These are phyloP conservation scores for Argyresthia albistria DNA, from an alignment of 2,888 invertebrate genomes.

Conservation along the genomic window DNA sequence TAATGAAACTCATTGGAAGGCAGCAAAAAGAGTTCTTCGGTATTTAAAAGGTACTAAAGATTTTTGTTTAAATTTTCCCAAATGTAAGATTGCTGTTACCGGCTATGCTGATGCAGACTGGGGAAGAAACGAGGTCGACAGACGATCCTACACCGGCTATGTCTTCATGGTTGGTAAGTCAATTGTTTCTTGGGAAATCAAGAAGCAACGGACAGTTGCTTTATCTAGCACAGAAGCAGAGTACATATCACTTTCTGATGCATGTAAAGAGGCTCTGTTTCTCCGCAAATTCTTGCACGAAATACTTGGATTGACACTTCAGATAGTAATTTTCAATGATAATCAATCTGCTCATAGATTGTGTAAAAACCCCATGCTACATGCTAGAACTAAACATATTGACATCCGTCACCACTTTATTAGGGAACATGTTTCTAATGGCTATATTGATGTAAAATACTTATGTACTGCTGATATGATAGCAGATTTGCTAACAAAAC, in stretches of 20 bases:
- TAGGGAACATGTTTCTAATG: neutral
- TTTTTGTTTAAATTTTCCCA: constrained; percentile 10
- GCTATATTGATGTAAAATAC: neutral
- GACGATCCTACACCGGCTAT: constrained; percentile 18
- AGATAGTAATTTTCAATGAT: constrained; percentile 1
- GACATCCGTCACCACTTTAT: constrained; percentile 4
- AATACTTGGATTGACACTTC: neutral
- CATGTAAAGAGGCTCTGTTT: constrained; percentile 14
- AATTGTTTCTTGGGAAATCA: constrained; percentile 19
- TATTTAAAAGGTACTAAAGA: constrained; percentile 12
- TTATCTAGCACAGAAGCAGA: constrained; percentile 25
- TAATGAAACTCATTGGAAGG: neutral
- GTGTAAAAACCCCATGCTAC: neutral
- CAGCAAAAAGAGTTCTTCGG: neutral
- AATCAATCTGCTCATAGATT: neutral
- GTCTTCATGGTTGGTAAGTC: constrained; percentile 14
- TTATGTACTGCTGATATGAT: constrained; percentile 1
- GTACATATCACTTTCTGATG: constrained; percentile 20
- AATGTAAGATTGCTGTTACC: constrained; percentile 4
- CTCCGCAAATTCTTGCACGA: neutral
- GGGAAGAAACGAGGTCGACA: constrained; percentile 13
- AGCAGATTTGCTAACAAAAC: constrained; percentile 4
- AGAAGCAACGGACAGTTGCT: constrained; percentile 17
- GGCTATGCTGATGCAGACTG: constrained; percentile 18
- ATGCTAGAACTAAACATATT: constrained; percentile 3